A percentile compares a stretch with the other conserved stretches of the same genome.
Conservation (phyloP, 2,113 vertebrate genomes). For the Etheostoma spectabile region DNA sequence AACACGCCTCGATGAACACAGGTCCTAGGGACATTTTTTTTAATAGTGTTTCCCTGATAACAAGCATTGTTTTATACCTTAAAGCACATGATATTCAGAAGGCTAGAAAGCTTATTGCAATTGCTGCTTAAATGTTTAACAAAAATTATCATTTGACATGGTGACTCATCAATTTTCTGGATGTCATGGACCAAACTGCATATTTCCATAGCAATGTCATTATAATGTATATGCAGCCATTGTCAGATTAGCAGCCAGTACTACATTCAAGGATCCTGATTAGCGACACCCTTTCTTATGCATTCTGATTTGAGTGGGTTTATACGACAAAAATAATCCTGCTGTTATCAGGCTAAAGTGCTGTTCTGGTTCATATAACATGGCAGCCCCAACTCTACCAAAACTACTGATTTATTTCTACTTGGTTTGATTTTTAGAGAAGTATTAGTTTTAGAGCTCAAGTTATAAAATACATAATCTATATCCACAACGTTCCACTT, state of each 20-base stretch:
- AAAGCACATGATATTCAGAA: slow-evolving; percentile 18
- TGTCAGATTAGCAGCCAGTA: neutral
- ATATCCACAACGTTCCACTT: too few species aligned
- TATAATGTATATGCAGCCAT: neutral
- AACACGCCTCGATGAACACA: slow-evolving; percentile 37
- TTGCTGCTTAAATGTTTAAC: slow-evolving; percentile 12
- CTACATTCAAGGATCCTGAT: neutral
- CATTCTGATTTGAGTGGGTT: neutral
- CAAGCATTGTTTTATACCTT: slow-evolving; percentile 31
- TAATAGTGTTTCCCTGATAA: slow-evolving; percentile 35
- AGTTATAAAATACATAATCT: neutral
- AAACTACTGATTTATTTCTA: neutral
- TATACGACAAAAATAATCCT: neutral
- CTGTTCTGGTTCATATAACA: neutral
- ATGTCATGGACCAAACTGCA: neutral
- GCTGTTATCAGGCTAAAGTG: neutral
- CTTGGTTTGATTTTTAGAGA: neutral
- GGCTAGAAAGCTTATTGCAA: neutral
- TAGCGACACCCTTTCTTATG: neutral
- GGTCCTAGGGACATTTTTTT: slow-evolving; percentile 44
- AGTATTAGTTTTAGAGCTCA: neutral
- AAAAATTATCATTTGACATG: slow-evolving; percentile 6
- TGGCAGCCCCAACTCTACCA: neutral
- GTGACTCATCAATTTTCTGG: neutral
- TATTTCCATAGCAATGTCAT: slow-evolving; percentile 13